phyloP scores from a whole-genome alignment of 2,888 invertebrate genomes.

The Philereme vetulata region DNA sequence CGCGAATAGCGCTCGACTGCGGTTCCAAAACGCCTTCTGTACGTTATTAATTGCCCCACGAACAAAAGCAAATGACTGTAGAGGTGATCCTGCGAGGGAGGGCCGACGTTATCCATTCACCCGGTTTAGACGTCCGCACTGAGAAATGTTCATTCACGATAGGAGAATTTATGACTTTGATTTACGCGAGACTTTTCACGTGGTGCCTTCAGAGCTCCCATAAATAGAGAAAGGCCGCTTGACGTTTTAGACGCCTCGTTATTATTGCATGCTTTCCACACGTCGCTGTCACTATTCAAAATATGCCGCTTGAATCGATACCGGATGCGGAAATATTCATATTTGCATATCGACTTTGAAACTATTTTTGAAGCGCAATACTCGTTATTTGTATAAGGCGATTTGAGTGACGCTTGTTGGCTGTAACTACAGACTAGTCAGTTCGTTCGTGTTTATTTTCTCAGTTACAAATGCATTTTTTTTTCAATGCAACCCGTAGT shows the following conservation, averaged over 20 bases:
- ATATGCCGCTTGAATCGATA: slow-evolving; percentile 63
- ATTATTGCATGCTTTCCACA: slow-evolving; percentile 70
- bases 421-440: slow-evolving; percentile 15
- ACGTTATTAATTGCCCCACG: slow-evolving; percentile 81
- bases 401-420: slow-evolving; percentile 30
- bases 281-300: slow-evolving; percentile 67
- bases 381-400: slow-evolving; percentile 27
- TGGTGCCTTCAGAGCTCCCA: slow-evolving; percentile 65
- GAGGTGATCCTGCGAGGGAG: slow-evolving; percentile 80
- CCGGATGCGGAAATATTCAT: slow-evolving; percentile 61
- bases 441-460: slow-evolving; percentile 4
- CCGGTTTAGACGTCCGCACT: slow-evolving; percentile 78
- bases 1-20: slow-evolving; percentile 70
- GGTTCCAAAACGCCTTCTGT: slow-evolving; percentile 77
- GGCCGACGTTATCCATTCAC: slow-evolving; percentile 82
- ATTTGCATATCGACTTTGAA: slow-evolving; percentile 67
- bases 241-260: slow-evolving; percentile 68
- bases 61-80: slow-evolving; percentile 84
- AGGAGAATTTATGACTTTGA: slow-evolving; percentile 82
- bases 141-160: slow-evolving; percentile 84
- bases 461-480: slow-evolving; percentile 1
- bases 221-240: slow-evolving; percentile 77
- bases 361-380: slow-evolving; percentile 43
- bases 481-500: not conserved
- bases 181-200: slow-evolving; percentile 79